Base-by-base conservation (phyloP, 2,888 invertebrate species). In the Trissolcus japonicus region DNA sequence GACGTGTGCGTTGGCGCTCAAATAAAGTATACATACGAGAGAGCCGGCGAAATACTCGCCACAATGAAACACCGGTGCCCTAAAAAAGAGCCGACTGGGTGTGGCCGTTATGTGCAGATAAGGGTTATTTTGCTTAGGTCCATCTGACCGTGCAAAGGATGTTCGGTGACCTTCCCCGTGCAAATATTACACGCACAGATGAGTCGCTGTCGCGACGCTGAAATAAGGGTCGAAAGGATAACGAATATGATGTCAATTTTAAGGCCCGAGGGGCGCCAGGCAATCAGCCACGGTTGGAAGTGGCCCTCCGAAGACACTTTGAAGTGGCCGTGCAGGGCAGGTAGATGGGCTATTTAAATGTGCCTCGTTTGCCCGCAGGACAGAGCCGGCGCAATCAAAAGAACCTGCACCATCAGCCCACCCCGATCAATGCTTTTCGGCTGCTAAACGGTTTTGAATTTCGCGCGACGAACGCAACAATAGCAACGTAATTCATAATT, bases 201-300 rank as follows among this genome's bases (percentile, higher is more conserved):
- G 56, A 76, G 14, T 35, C 57, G 46, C 46, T 17, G 60, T 51
- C 56, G 51, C 57, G 61, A 63, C 67, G 82, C 80, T 79, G 78
- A 80, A 86, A 86, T 85, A 86, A 88, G 87, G 88, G 87, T 87
- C 85, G 83, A 85, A 86, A 86, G 87, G 86, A 87, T 87, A 88
- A 88, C 87, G 87, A 87, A 87, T 87, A 88, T 87, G 85, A 88
- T 86, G 86, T 86, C 87, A 86, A 88, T 88, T 87, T 88, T 87
- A 85, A 86, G 86, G 85, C 84, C 84, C 84, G 80, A 82, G 80
- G 84, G 84, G 85, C 81, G 83, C 82, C 83, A 84, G 83, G 87
- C 86, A 88, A 88, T 88, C 87, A 88, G 83, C 83, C 40, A 55
- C 68, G 59, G 14, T 11, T 59, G 61, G 57, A 61, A 56, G 66